These are phyloP conservation scores for Thymallus thymallus DNA, from an alignment of 2,113 vertebrate species.

Conservation along the genomic window DNA sequence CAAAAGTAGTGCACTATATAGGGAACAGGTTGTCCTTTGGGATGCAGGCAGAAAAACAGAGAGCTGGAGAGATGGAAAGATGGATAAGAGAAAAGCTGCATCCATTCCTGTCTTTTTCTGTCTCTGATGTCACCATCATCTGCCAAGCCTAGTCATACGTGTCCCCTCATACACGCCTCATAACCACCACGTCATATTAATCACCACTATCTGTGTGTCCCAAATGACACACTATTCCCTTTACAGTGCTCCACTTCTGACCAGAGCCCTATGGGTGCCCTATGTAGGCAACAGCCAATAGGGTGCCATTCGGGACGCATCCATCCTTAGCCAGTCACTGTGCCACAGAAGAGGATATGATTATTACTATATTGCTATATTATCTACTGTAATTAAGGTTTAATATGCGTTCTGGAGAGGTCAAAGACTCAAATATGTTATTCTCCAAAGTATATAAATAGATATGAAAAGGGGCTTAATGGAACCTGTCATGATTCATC, in stretches of 20 bases:
- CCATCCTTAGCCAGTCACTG: background rate
- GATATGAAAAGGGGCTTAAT: constrained; percentile 17
- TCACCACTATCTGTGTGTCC: background rate
- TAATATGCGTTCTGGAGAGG: background rate
- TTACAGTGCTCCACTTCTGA: no score
- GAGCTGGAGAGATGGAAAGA: constrained; percentile 14
- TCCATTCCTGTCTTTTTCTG: constrained; percentile 15
- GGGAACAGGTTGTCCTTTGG: no score
- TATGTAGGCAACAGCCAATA: no score
- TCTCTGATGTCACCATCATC: constrained; percentile 45
- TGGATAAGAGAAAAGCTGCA: constrained; percentile 39
- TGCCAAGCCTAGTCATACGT: no score
- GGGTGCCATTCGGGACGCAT: no score
- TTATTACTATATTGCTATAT: background rate
- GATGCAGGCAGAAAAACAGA: no score
- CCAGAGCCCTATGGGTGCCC: no score
- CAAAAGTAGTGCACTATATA: no score
- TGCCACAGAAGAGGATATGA: background rate
- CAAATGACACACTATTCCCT: background rate
- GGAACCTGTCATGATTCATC: constrained; percentile 20
- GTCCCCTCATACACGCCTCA: constrained; percentile 20
- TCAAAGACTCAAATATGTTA: background rate
- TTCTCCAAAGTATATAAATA: background rate
- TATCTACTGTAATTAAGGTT: background rate
- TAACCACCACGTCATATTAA: no score